Evolutionary conservation across 2,113 vertebrate species (phyloP).

Genomic region (Nestor notabilis): DNA sequence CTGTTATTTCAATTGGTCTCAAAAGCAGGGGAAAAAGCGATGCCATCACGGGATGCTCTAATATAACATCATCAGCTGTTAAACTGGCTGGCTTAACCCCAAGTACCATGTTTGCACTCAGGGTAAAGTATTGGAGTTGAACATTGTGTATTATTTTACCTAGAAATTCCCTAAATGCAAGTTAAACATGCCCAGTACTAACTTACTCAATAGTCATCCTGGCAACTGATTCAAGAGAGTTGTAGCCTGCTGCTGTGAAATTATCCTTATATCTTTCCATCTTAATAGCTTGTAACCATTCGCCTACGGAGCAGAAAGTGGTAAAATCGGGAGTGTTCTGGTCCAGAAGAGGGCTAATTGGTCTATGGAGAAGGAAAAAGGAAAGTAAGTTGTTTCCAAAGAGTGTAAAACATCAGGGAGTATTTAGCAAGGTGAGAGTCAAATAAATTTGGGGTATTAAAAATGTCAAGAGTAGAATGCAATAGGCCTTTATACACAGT

Average conservation of each 20-base stretch:
- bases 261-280: constrained; percentile 99
- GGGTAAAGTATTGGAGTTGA: neutral
- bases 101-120: constrained; percentile 2
- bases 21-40: neutral
- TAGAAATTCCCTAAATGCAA: constrained; percentile 43
- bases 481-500: constrained; percentile 21
- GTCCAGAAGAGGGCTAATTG: constrained; percentile 97
- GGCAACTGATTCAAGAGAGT: constrained; percentile 95
- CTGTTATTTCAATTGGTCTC: neutral
- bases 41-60: neutral
- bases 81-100: neutral
- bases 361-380: constrained; percentile 81
- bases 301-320: constrained; percentile 94
- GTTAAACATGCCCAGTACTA: constrained; percentile 63
- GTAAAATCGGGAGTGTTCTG: constrained; percentile 96
- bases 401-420: constrained; percentile 49
- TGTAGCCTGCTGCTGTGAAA: constrained; percentile 97
- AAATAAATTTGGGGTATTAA: constrained; percentile 50
- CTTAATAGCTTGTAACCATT: constrained; percentile 99
- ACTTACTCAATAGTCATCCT: constrained; percentile 99
- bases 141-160: neutral
- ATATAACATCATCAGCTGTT: neutral
- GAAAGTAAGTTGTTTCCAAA: constrained; percentile 69
- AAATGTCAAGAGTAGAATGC: constrained; percentile 10
- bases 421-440: constrained; percentile 55